A percentile compares a stretch with the other conserved stretches of the same genome.
Evolutionary conservation across 2,113 vertebrate species (phyloP).

Genomic region (Coryphaenoides rupestris): DNA sequence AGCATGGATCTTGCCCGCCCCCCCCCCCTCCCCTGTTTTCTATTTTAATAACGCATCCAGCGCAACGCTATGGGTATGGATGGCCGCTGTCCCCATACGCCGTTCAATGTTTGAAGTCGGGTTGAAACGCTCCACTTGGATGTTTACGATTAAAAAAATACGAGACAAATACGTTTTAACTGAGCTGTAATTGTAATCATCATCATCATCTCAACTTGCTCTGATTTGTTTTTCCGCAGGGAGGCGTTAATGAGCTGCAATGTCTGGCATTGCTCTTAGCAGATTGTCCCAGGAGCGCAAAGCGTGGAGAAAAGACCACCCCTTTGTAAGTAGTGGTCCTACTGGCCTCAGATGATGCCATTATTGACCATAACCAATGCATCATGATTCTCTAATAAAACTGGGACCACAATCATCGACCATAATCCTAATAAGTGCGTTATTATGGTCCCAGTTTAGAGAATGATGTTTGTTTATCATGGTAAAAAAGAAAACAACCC

Average conservation of each 20-base stretch:
- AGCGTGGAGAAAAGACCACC: conserved; percentile 98
- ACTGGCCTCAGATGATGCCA: no score
- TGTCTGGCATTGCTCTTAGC: conserved; percentile 99
- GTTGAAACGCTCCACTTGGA: no score
- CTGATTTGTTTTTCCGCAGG: conserved; percentile 49
- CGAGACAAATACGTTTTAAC: not conserved
- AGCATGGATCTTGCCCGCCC: no score
- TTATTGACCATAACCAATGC: not conserved
- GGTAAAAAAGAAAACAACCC: not conserved
- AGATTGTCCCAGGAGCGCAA: conserved; percentile 98
- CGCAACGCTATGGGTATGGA: no score
- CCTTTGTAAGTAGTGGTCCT: conserved; percentile 92
- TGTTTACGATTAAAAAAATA: not conserved
- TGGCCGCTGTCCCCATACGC: no score
- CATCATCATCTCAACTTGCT: not conserved
- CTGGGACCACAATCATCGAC: no score
- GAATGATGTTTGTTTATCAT: not conserved
- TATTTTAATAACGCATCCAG: not conserved
- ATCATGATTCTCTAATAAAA: no score
- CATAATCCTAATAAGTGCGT: no score
- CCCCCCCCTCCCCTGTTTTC: no score
- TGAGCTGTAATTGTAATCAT: no score
- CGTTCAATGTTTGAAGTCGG: no score
- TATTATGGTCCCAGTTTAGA: not conserved
- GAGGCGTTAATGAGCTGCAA: conserved; percentile 72